phyloP scores from a whole-genome alignment of 2,113 vertebrate species.

The Oplegnathus fasciatus region DNA sequence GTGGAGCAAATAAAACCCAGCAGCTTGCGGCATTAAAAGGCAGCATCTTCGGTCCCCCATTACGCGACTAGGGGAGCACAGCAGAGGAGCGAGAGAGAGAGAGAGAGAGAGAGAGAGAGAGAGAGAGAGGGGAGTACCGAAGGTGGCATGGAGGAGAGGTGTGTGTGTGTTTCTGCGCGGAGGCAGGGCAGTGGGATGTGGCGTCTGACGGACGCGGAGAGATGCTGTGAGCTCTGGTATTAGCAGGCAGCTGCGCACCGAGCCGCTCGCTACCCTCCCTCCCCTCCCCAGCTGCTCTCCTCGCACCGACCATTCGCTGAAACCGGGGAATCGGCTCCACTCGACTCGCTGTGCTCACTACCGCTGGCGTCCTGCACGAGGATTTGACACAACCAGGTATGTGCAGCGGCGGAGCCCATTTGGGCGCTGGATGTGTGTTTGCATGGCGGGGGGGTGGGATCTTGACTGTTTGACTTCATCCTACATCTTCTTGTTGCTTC shows the following conservation, averaged over 20 bases:
- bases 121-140: constrained; percentile 42
- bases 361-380: constrained; percentile 51
- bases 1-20: constrained; percentile 67
- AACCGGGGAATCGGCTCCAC: constrained; percentile 70
- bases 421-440: constrained; percentile 51
- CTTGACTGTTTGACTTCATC: constrained; percentile 66
- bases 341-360: constrained; percentile 59
- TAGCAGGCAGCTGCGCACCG: constrained; percentile 81
- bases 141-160: constrained; percentile 70
- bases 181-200: constrained; percentile 77
- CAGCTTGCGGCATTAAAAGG: constrained; percentile 25
- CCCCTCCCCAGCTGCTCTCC: constrained; percentile 57
- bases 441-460: constrained; percentile 63
- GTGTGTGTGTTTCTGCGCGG: constrained; percentile 62
- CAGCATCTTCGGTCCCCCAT: constrained; percentile 6
- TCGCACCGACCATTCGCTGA: constrained; percentile 69
- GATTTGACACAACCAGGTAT: constrained; percentile 75
- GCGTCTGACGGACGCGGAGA: constrained; percentile 72
- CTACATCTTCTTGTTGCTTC: constrained; percentile 76
- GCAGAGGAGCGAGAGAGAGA: constrained; percentile 28
- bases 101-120: no score
- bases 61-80: constrained; percentile 44
- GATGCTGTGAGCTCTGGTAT: constrained; percentile 80
- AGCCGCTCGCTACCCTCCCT: constrained; percentile 63
- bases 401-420: constrained; percentile 54